Evolutionary conservation across 2,797 vertebrate genomes (phyloP), one percentile per base, ranked within the genome.

Genomic region (Merluccius polli): DNA sequence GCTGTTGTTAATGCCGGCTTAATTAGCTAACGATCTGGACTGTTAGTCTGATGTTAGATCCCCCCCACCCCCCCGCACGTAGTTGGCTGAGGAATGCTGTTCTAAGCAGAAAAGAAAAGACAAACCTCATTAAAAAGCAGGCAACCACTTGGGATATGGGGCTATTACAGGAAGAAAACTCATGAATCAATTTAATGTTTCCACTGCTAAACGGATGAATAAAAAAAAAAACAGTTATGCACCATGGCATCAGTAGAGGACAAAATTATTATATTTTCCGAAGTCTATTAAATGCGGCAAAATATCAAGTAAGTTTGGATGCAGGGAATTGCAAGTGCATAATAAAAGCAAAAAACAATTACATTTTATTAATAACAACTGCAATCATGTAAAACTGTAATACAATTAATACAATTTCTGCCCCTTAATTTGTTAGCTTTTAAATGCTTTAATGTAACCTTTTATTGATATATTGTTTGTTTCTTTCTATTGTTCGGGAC

Each of bases 21-120:
- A 90, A 90, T 89, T 83, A 88, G 84, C 83, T 82, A 86, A 89
- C 83, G 84, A 85, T 77, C 77, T 71, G 73, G 86, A 81, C 32
- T 29, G 30, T 68, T 75, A 27, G 32, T 18, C 73, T 52, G 77
- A 87, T n/a, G n/a, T 73, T 79, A 74, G 21, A 7, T 13, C 65
- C 27, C 15, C 8, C 65, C 29, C n/a, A n/a, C 67, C 36, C 15
- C 1, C 24, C 27, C 68, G 41, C 73, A 71, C 81, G 15, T 0
- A 48, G 63, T 27, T 77, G 75, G 68, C 35, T 73, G 15, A 29
- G 72, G 71, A 86, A 79, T 71, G 86, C 81, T 80, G 80, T 10
- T 73, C 72, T 77, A 74, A 75, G 86, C 86, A 84, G 27, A 85
- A 78, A 76, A 74, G 27, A 77, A 52, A 74, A 29, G 73, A 72